Base-by-base conservation (phyloP, 2,113 vertebrate species). In the Gymnogyps californianus region DNA sequence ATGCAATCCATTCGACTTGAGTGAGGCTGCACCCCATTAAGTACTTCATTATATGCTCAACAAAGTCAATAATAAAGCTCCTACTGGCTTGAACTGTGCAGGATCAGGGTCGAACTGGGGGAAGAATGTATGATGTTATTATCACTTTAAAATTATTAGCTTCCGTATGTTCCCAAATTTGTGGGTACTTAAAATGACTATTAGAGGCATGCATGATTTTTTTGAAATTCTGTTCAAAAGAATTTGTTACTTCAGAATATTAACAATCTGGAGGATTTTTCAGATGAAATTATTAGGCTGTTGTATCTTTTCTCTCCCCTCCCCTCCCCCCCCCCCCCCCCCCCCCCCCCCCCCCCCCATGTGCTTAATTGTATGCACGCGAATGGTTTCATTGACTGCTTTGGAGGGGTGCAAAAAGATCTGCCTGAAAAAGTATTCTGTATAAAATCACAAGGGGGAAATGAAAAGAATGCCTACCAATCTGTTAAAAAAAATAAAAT, bases 401-500 rank as follows among this genome's bases (percentile, higher is more conserved):
- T 92, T 91, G 81, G 81, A 96, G 81, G 89, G 87, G 89, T 95
- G 66, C 2, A 0, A 95, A 96, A 95, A 91, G 87, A 95, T 80
- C 62, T 94, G 93, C 78, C 74, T 94, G 93, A 90, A 96, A 93
- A 97, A 96, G 51, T 80, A 54, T 88, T 97, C 89, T 93, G 75
- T 96, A 74, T 76, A 87, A 96, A 97, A 76, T 97, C 96, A 88
- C 94, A 91, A 91, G 74, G 54, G 93, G 66, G 54, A 95, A 81
- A 95, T 94, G 52, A 92, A 91, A 86, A 85, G 91, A 96, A 96
- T 96, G 95, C 66, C 91, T 96, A 96, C 85, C 90, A 95, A 95
- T 96, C 96, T 96, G 96, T 96, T 96, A 94, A 97, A 97, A 97
- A 97, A 96, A 94, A 96, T 90, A 95, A 96, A 96, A 96, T 86